A percentile compares a stretch with the other conserved stretches of the same genome.
These are phyloP conservation scores for Holacanthus passer DNA, from an alignment of 2,113 vertebrate genomes.

Conservation along the genomic window DNA sequence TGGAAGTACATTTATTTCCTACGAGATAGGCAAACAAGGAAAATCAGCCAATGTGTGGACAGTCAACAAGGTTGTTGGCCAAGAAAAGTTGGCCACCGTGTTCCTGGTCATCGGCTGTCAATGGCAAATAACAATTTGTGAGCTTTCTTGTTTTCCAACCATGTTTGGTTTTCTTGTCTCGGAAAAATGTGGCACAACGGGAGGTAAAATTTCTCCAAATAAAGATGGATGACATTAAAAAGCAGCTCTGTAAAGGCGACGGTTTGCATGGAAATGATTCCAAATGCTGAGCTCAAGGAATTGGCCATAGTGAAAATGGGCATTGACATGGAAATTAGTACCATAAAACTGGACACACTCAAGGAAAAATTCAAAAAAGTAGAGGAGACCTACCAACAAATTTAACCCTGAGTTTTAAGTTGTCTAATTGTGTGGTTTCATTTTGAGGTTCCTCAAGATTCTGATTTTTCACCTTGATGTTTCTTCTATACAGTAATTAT, in stretches of 20 bases:
- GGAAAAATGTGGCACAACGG: not conserved
- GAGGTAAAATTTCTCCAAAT: not conserved
- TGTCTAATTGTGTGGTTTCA: not conserved
- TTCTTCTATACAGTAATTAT: not conserved
- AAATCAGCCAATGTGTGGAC: constrained; percentile 33
- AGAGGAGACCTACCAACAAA: not conserved
- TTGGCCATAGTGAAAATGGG: not conserved
- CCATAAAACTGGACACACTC: not conserved
- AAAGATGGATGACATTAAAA: not conserved
- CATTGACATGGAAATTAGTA: not conserved
- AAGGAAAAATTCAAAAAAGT: not conserved
- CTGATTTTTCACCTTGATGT: not conserved
- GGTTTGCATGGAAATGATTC: not conserved
- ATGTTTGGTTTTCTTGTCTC: constrained; percentile 28
- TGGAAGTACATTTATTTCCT: constrained; percentile 49
- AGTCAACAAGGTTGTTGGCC: constrained; percentile 27
- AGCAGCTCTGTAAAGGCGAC: not conserved
- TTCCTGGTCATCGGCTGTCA: constrained; percentile 25
- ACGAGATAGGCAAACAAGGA: constrained; percentile 33
- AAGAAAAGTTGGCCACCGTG: constrained; percentile 32
- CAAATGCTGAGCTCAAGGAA: not conserved
- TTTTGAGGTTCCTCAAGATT: not conserved
- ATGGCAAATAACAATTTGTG: constrained; percentile 23
- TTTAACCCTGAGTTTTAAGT: not conserved
- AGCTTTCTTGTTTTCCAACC: constrained; percentile 20